A percentile compares a stretch with the other conserved stretches of the same genome.
Evolutionary conservation across 2,797 vertebrate genomes (phyloP).

Genomic region (Brachymystax lenok): DNA sequence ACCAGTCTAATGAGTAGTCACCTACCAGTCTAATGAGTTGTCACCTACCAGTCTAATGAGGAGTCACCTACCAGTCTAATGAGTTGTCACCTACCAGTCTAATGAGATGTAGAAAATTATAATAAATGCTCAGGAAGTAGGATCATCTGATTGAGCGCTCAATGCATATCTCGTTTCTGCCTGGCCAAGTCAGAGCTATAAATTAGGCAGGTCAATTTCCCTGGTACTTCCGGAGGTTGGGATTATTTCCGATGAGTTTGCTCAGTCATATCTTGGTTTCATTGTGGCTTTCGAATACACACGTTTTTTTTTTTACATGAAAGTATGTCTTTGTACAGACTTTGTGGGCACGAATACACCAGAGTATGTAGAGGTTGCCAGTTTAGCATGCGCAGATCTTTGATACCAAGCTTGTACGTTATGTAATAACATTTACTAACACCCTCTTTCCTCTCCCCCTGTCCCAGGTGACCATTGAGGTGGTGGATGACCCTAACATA

Average conservation of each 20-base stretch:
- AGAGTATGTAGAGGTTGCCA: neutral
- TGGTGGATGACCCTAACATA: slow-evolving; percentile 85
- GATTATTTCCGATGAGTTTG: slow-evolving; percentile 33
- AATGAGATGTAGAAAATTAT: slow-evolving; percentile 38
- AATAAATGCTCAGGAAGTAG: slow-evolving; percentile 54
- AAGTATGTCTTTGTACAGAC: neutral
- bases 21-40: no score
- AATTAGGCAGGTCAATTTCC: neutral
- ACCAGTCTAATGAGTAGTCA: no score
- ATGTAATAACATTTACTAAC: neutral
- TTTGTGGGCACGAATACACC: neutral
- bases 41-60: no score
- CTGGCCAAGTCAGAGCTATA: slow-evolving; percentile 44
- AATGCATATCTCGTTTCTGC: slow-evolving; percentile 30
- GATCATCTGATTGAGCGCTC: slow-evolving; percentile 53
- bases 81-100: no score
- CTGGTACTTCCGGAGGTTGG: slow-evolving; percentile 23
- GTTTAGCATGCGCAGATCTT: neutral
- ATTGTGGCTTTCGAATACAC: neutral
- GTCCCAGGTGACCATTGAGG: slow-evolving; percentile 87
- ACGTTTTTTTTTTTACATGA: neutral
- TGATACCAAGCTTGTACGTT: neutral
- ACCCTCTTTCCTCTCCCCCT: neutral
- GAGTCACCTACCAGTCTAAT: no score
- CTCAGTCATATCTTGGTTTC: slow-evolving; percentile 7